These are phyloP conservation scores for Pluvialis apricaria DNA, from an alignment of 2,113 vertebrate species.

Conservation along the genomic window DNA sequence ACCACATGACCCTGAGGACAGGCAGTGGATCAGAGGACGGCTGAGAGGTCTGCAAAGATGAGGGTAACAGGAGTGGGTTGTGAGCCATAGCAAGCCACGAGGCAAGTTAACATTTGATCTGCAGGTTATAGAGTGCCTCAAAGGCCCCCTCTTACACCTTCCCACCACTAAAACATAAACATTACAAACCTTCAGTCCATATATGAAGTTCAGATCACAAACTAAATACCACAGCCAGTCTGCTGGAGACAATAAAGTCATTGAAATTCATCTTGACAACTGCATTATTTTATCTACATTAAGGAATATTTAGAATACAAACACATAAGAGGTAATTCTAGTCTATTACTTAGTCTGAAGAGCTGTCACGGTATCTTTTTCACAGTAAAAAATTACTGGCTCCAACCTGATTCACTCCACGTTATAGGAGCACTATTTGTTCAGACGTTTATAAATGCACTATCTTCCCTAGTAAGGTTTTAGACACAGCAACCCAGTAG, in stretches of 20 bases:
- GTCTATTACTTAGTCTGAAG: neutral
- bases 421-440: neutral
- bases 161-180: neutral
- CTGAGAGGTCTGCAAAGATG: neutral
- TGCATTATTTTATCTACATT: neutral
- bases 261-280: neutral
- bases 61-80: neutral
- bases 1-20: neutral
- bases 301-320: constrained; percentile 3
- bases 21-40: neutral
- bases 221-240: neutral
- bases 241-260: neutral
- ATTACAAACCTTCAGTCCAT: neutral
- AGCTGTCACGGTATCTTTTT: neutral
- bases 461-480: neutral
- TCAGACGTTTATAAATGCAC: neutral
- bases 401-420: neutral
- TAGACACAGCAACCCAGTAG: neutral
- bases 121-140: neutral
- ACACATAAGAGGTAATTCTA: neutral
- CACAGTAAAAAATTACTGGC: neutral
- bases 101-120: neutral
- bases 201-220: neutral
- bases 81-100: neutral
- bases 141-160: neutral